A percentile compares a stretch with the other conserved stretches of the same genome.
Conservation (phyloP, 2,113 vertebrate genomes). For the Microtus richardsoni region DNA sequence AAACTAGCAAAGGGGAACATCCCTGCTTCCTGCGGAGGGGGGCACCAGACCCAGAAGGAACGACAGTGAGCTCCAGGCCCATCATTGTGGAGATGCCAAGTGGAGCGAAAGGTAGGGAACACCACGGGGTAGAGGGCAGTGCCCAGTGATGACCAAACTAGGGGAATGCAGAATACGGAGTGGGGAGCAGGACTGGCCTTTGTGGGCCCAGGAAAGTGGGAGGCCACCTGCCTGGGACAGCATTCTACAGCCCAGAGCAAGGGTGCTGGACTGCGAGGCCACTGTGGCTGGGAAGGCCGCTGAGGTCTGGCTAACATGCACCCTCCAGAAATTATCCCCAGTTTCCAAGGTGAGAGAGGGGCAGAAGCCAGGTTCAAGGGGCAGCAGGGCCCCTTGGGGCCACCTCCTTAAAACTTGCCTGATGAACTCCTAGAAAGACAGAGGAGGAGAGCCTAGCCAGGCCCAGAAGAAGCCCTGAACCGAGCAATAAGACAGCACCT, state of each 20-base stretch:
- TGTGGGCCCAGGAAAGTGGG: too few relatives aligned
- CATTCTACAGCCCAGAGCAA: background rate
- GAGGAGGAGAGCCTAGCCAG: background rate
- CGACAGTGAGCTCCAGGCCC: background rate
- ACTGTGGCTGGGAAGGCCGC: background rate
- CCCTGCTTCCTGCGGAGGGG: background rate
- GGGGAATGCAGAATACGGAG: too few relatives aligned
- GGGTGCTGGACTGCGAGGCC: background rate
- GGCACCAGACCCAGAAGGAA: background rate
- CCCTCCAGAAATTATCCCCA: too few relatives aligned
- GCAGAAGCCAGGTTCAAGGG: rapidly evolving
- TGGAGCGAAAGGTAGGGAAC: rapidly evolving
- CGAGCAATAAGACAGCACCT: too few relatives aligned
- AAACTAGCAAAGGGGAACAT: background rate
- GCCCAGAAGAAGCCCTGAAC: too few relatives aligned
- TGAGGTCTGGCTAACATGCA: rapidly evolving
- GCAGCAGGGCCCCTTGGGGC: background rate
- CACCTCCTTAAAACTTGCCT: background rate
- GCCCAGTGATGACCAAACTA: rapidly evolving
- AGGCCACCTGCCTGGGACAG: rapidly evolving
- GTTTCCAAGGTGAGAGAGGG: background rate
- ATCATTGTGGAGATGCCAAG: background rate
- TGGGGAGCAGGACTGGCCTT: too few relatives aligned
- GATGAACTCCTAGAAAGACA: background rate
- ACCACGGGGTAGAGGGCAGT: background rate